Conservation (phyloP, 2,888 invertebrate species). For the Drosophila pullipes region DNA sequence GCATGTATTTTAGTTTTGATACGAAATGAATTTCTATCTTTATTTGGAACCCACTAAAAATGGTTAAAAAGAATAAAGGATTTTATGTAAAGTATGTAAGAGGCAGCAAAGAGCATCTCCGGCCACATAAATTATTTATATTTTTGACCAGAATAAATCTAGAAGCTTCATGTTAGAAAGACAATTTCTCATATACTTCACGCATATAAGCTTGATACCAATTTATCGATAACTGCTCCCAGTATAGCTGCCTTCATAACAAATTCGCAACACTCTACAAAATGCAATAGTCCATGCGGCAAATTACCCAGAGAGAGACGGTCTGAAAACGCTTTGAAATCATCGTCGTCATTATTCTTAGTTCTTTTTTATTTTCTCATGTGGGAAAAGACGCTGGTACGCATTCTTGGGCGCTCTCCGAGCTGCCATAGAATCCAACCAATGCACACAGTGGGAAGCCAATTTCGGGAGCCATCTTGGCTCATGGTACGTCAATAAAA, state of each 20-base stretch:
- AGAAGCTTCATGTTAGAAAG: neutral
- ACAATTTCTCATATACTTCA: neutral
- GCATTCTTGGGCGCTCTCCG: constrained; percentile 53
- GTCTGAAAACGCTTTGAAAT: constrained; percentile 31
- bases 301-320: neutral
- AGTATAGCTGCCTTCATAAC: constrained; percentile 13
- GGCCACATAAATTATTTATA: neutral
- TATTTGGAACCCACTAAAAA: neutral
- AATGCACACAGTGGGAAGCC: constrained; percentile 69
- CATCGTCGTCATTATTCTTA: constrained; percentile 36
- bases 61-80: neutral
- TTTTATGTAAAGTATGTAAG: neutral
- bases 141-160: neutral
- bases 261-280: constrained; percentile 15
- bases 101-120: too few relatives aligned
- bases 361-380: constrained; percentile 11
- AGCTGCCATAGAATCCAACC: constrained; percentile 52
- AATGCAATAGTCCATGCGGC: constrained; percentile 33
- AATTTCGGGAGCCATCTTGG: constrained; percentile 54
- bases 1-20: neutral
- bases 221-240: neutral
- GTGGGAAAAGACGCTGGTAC: constrained; percentile 25
- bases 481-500: constrained; percentile 63
- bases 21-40: neutral
- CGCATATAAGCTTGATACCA: neutral